Conservation (phyloP, 2,888 invertebrate species). For the Cremastinae sp. region DNA sequence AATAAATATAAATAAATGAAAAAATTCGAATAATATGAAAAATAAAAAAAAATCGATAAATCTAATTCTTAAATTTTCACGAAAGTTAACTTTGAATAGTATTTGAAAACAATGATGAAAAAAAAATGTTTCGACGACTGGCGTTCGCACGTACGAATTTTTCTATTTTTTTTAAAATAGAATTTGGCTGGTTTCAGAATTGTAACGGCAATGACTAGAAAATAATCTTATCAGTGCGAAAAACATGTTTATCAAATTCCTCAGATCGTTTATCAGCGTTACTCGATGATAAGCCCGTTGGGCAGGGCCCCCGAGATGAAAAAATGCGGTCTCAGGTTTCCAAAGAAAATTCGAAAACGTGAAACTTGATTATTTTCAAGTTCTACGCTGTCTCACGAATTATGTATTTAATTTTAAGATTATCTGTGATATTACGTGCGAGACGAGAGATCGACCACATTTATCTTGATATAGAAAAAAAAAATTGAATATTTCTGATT, state of each 20-base stretch:
- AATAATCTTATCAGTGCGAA: constrained; percentile 33
- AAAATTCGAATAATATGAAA: no score
- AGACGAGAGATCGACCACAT: constrained; percentile 12
- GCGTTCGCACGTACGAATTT: no score
- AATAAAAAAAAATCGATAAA: no score
- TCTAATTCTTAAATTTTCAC: no score
- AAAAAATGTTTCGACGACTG: no score
- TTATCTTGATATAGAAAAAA: no score
- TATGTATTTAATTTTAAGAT: constrained; percentile 48
- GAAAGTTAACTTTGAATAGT: no score
- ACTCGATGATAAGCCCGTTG: background rate
- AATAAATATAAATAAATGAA: no score
- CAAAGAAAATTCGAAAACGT: constrained; percentile 40
- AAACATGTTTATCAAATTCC: constrained; percentile 31
- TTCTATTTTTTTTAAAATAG: no score
- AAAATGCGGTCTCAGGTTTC: constrained; percentile 37
- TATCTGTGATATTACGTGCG: constrained; percentile 62
- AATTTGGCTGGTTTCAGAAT: background rate
- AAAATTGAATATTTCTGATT: background rate
- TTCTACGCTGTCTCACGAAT: constrained; percentile 26
- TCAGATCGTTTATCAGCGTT: constrained; percentile 30
- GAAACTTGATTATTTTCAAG: constrained; percentile 26
- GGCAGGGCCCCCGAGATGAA: constrained; percentile 2
- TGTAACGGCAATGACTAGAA: background rate
- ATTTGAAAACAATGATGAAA: no score